Percentiles rank a stretch among this genome's conserved stretches.
phyloP scores from a whole-genome alignment of 2,797 vertebrate species.

The Monodelphis domestica region DNA sequence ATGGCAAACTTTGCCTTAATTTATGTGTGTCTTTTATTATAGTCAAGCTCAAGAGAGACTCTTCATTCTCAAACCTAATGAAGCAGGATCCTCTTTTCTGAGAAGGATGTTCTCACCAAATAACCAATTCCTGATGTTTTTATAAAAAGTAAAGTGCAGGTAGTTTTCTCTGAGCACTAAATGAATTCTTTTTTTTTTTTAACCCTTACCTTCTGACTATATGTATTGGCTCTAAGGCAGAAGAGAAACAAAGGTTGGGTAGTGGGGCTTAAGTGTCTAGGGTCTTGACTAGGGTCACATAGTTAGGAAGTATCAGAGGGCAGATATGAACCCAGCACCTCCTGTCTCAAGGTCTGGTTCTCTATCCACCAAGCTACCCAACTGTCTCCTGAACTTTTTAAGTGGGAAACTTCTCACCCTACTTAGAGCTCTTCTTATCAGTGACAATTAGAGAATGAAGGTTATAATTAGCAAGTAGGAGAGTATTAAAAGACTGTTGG shows the following conservation, averaged over 20 bases:
- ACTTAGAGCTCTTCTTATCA: conserved; percentile 68
- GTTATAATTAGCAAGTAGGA: background rate
- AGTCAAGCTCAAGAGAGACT: conserved; percentile 66
- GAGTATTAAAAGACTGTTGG: conserved; percentile 7
- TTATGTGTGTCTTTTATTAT: conserved; percentile 82
- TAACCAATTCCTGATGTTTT: conserved; percentile 72
- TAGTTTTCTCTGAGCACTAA: conserved; percentile 80
- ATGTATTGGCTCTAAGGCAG: too few species aligned
- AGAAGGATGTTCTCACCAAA: conserved; percentile 82
- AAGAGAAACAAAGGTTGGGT: too few species aligned
- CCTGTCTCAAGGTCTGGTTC: too few species aligned
- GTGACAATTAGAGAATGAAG: conserved; percentile 64
- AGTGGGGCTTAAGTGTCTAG: too few species aligned
- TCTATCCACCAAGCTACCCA: too few species aligned
- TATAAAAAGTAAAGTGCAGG: conserved; percentile 77
- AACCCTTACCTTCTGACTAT: too few species aligned
- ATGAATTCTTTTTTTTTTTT: too few species aligned
- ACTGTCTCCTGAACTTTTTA: too few species aligned
- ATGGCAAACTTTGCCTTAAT: conserved; percentile 81
- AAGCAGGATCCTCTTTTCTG: conserved; percentile 83
- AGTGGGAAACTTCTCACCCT: conserved; percentile 77
- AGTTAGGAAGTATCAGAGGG: too few species aligned
- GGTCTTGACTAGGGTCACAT: too few species aligned
- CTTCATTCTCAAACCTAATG: conserved; percentile 81
- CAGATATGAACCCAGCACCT: too few species aligned